A percentile compares a stretch with the other conserved stretches of the same genome.
Conservation (phyloP, 2,888 invertebrate species). For the Poecilus cupreus region DNA sequence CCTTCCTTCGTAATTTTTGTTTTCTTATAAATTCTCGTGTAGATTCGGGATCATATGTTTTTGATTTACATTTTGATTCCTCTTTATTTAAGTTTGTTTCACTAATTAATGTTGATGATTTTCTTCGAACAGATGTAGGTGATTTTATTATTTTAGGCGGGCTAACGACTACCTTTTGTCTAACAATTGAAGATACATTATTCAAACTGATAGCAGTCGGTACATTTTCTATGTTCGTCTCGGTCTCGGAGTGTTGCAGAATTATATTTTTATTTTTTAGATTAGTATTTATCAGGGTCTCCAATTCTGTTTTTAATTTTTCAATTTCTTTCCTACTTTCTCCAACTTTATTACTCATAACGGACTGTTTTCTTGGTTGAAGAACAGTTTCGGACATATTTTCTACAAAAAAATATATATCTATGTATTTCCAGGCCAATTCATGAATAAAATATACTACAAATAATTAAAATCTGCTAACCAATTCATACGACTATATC, state of each 20-base stretch:
- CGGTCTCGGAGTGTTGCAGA: not conserved
- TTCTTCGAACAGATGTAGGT: not conserved
- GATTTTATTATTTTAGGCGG: slow-evolving; percentile 12
- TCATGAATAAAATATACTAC: not conserved
- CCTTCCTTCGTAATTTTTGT: slow-evolving; percentile 74
- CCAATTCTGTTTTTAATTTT: slow-evolving; percentile 68
- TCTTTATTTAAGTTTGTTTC: slow-evolving; percentile 49
- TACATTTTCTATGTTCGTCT: not conserved
- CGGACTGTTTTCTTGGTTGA: not conserved
- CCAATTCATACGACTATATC: too few relatives aligned
- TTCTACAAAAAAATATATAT: not conserved
- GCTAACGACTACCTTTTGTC: slow-evolving; percentile 1
- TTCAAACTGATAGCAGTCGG: not conserved
- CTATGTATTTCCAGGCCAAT: not conserved
- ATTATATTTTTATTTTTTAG: slow-evolving; percentile 58
- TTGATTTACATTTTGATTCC: slow-evolving; percentile 64
- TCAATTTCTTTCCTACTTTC: slow-evolving; percentile 70
- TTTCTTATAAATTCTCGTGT: slow-evolving; percentile 76
- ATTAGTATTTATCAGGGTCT: slow-evolving; percentile 67
- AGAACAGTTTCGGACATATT: slow-evolving; percentile 18
- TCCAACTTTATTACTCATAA: slow-evolving; percentile 63
- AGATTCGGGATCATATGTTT: slow-evolving; percentile 73
- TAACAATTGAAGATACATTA: slow-evolving; percentile 16
- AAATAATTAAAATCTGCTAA: too few relatives aligned
- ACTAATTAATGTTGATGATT: slow-evolving; percentile 6